These are phyloP conservation scores for Synanthedon tipuliformis DNA, from an alignment of 2,888 invertebrate species.

Conservation along the genomic window DNA sequence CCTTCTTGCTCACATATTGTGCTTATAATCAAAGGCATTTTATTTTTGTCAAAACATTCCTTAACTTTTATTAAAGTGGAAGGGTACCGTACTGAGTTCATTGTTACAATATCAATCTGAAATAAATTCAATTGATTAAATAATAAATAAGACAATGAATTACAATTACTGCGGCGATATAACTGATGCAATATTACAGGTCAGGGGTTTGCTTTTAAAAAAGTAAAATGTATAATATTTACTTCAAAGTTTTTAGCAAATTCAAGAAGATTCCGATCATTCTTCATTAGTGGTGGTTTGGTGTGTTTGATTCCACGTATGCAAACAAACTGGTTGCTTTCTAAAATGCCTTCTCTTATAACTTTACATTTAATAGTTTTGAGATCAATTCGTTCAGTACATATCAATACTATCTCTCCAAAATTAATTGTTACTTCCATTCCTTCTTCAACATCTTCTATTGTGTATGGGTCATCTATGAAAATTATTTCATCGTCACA, in stretches of 20 bases:
- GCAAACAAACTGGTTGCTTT: conserved; percentile 20
- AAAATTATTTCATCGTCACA: conserved; percentile 26
- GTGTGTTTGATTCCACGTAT: conserved; percentile 22
- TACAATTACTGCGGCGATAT: no score
- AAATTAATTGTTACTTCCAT: conserved; percentile 26
- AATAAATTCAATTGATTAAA: conserved; percentile 4
- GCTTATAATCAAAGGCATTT: conserved; percentile 24
- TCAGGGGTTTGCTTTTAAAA: no score
- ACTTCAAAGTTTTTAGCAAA: conserved; percentile 34
- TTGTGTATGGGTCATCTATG: conserved; percentile 27
- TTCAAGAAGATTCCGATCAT: conserved; percentile 26
- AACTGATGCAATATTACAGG: no score
- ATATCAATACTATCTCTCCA: conserved; percentile 24
- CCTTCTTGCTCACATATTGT: conserved; percentile 37
- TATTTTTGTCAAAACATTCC: conserved; percentile 14
- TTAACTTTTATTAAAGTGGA: conserved; percentile 18
- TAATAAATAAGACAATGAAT: background rate
- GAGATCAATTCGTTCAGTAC: conserved; percentile 17
- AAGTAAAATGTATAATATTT: background rate
- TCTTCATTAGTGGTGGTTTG: conserved; percentile 22
- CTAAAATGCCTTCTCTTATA: conserved; percentile 17
- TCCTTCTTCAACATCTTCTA: conserved; percentile 18
- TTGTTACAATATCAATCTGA: conserved; percentile 26
- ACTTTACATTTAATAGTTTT: conserved; percentile 26
- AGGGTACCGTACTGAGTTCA: conserved; percentile 22